Conservation (phyloP, 1,140 invertebrate genomes). For the Ceratosolen solmsi region DNA sequence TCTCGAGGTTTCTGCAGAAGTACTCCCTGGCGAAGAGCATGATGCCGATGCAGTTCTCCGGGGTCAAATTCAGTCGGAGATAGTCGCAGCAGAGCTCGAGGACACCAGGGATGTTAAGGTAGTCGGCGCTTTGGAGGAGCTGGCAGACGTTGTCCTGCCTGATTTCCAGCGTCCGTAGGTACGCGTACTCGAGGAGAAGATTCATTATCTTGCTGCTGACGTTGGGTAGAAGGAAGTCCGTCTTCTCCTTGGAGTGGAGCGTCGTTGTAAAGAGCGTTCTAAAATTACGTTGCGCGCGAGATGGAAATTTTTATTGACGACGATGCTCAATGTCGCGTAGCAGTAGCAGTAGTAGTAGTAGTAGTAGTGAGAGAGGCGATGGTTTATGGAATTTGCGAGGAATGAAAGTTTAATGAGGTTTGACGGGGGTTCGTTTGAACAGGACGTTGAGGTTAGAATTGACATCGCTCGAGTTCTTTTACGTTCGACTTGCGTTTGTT, state of each 20-base stretch:
- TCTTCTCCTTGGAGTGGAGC: constrained; percentile 79
- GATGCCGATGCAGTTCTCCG: constrained; percentile 87
- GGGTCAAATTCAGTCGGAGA: constrained; percentile 77
- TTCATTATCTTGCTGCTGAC: constrained; percentile 84
- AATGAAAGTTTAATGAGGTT: too few species aligned
- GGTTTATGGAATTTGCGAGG: too few species aligned
- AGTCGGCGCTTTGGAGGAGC: constrained; percentile 83
- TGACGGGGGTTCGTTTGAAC: too few species aligned
- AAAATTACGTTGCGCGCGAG: not conserved
- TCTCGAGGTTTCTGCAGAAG: constrained; percentile 81
- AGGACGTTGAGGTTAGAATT: too few species aligned
- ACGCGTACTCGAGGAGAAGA: constrained; percentile 86
- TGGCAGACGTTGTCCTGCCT: constrained; percentile 84
- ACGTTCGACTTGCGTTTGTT: too few species aligned
- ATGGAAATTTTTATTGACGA: not conserved
- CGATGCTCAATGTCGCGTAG: too few species aligned
- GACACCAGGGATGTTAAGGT: constrained; percentile 85
- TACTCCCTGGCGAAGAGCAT: constrained; percentile 85
- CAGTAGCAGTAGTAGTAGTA: too few species aligned
- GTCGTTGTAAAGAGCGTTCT: constrained; percentile 90
- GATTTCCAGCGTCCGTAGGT: constrained; percentile 81
- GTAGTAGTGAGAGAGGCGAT: too few species aligned
- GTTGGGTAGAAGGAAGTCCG: constrained; percentile 82
- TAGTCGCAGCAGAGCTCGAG: constrained; percentile 85
- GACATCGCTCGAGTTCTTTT: too few species aligned